phyloP scores from a whole-genome alignment of 2,113 vertebrate genomes.

The Mesoclemmys tuberculata region DNA sequence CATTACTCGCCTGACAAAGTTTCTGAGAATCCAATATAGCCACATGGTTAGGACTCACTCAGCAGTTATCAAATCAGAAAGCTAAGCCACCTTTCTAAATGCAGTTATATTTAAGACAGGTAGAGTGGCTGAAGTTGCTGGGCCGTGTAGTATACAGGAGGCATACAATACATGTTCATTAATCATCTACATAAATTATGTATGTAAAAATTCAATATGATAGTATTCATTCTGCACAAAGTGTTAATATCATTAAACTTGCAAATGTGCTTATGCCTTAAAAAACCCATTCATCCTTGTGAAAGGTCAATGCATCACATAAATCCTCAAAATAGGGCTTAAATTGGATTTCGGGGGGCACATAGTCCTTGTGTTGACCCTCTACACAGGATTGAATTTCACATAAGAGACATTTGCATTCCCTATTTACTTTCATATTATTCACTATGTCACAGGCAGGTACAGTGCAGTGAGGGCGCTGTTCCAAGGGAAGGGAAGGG shows the following conservation, averaged over 20 bases:
- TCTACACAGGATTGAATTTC: neutral
- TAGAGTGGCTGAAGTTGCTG: neutral
- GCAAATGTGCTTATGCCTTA: neutral
- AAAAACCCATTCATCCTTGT: neutral
- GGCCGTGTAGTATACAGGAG: neutral
- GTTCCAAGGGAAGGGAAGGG: neutral
- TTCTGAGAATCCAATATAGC: neutral
- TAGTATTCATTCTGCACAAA: neutral
- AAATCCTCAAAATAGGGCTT: neutral
- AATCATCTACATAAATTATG: neutral
- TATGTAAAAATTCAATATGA: neutral
- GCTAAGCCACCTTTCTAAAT: neutral
- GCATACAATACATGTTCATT: neutral
- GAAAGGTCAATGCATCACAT: neutral
- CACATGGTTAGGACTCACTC: neutral
- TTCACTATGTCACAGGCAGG: neutral
- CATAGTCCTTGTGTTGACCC: neutral
- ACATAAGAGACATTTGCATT: neutral
- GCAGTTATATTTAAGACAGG: neutral
- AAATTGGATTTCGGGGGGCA: neutral
- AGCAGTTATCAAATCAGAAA: neutral
- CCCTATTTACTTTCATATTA: conserved; percentile 18
- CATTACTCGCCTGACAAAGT: neutral
- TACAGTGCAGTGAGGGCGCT: neutral
- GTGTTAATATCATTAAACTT: neutral